Base-by-base conservation (phyloP, 2,888 invertebrate species). In the Orgyia antiqua region DNA sequence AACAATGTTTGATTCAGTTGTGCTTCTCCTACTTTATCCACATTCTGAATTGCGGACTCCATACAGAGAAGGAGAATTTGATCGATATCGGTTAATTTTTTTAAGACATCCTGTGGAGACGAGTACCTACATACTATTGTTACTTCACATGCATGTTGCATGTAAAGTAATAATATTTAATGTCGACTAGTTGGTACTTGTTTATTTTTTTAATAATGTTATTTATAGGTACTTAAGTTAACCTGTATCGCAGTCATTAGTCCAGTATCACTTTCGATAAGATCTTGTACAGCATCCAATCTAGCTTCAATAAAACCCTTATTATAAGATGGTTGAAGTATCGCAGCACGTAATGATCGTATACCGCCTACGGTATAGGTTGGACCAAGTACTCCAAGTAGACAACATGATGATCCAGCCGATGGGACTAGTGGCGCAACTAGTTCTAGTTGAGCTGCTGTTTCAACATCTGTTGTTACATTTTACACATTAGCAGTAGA, bases 301-400 rank as follows among this genome's bases (percentile, higher is more conserved):
- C 96, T 87, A 10, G 88, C 80, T 45, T 89, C 87, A 37, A 97
- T 94, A 2, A 90, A 83, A 1, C 88, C 76, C 32, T 87, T 65
- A 29, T 92, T 88, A 55, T 89, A 92, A 0, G 92, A 90, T 0
- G 98, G 97, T 65, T 94, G 94, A 5, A 94, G 77, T 42, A 97
- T 91, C 28, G 91, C 90, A 0, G 95, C 92, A 31, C 97, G 82
- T n/a, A 97, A 78, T 17, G 93, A 88, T 39, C 95, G 86, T 10
- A 90, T 87, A 1, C 98, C 98, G 31, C 94, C 91, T 7, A 79
- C 44, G 13, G 79, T 83, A 49, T 76, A 77, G 4, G 73, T 79
- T 31, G 70, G 88, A 44, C 79, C 87, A 41, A 73, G 67, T 27
- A 77, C 75, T 3, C 87, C 87, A 12, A 87, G 51, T 0, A 87